Percentiles rank a stretch among this genome's conserved stretches.
Evolutionary conservation across 2,113 vertebrate genomes (phyloP).

Genomic region (Amphiprion ocellaris): DNA sequence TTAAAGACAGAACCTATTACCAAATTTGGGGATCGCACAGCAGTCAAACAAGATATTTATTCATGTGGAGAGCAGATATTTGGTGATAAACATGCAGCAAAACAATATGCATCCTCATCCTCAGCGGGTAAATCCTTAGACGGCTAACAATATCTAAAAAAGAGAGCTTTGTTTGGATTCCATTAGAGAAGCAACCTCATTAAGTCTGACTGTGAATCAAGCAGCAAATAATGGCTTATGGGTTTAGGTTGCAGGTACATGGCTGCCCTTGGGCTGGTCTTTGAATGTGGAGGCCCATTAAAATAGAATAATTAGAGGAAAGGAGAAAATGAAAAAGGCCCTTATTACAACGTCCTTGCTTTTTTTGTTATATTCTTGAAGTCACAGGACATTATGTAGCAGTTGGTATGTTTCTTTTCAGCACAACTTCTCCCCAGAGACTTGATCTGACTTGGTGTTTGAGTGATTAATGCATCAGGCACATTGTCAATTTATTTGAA

Average conservation of each 20-base stretch:
- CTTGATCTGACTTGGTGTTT: constrained; percentile 33
- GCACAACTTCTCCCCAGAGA: neutral
- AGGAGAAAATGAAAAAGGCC: constrained; percentile 25
- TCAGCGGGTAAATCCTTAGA: neutral
- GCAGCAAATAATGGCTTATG: constrained; percentile 35
- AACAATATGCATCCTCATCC: neutral
- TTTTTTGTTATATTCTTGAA: constrained; percentile 37
- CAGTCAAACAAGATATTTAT: neutral
- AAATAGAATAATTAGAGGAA: constrained; percentile 48
- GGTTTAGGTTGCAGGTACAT: constrained; percentile 63
- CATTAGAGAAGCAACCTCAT: constrained; percentile 38
- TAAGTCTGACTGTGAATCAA: constrained; percentile 39
- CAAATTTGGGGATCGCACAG: constrained; percentile 1
- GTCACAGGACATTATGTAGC: constrained; percentile 11
- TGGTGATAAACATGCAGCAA: neutral
- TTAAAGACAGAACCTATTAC: neutral
- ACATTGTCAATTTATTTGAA: constrained; percentile 36
- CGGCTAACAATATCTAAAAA: constrained; percentile 11
- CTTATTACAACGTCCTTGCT: constrained; percentile 46
- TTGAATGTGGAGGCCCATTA: constrained; percentile 36
- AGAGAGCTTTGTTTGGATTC: constrained; percentile 44
- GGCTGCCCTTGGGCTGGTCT: constrained; percentile 33
- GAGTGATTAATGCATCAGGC: constrained; percentile 36
- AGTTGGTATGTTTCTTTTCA: constrained; percentile 2
- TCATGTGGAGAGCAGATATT: neutral